These are phyloP conservation scores for Miltochrista miniata DNA, from an alignment of 2,888 invertebrate genomes.

Conservation along the genomic window DNA sequence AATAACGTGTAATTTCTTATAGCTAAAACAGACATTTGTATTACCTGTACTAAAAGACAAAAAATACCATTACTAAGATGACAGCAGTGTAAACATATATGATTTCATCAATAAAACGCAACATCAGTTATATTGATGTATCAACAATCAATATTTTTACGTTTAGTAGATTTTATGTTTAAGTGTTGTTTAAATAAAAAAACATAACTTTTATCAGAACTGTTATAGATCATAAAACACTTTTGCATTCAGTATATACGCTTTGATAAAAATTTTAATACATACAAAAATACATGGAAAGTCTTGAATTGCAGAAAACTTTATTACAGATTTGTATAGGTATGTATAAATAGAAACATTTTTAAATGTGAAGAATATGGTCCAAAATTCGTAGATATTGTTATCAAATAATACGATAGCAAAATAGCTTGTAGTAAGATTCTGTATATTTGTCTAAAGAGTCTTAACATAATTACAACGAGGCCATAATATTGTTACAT, in stretches of 20 bases:
- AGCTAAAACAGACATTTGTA: too few species aligned
- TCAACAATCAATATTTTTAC: not conserved
- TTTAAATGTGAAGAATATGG: slow-evolving; percentile 3
- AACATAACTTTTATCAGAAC: slow-evolving; percentile 43
- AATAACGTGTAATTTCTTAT: too few species aligned
- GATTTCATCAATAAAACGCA: too few species aligned
- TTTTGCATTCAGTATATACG: too few species aligned
- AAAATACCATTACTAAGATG: too few species aligned
- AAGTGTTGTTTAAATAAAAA: slow-evolving; percentile 23
- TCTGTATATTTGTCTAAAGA: not conserved
- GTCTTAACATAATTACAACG: not conserved
- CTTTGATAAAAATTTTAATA: slow-evolving; percentile 18
- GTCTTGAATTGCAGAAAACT: slow-evolving; percentile 19
- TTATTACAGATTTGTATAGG: not conserved
- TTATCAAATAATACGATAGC: slow-evolving; percentile 11
- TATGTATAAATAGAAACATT: slow-evolving; percentile 2
- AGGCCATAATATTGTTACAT: too few species aligned
- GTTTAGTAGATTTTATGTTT: not conserved
- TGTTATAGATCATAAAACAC: too few species aligned
- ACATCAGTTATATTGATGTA: too few species aligned
- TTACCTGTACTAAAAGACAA: too few species aligned
- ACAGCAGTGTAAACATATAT: too few species aligned
- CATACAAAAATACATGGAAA: slow-evolving; percentile 66
- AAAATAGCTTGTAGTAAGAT: slow-evolving; percentile 18
- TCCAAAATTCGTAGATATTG: slow-evolving; percentile 5